A percentile compares a stretch with the other conserved stretches of the same genome.
Conservation (phyloP, 2,888 invertebrate species). For the Chaetoderma sp. region DNA sequence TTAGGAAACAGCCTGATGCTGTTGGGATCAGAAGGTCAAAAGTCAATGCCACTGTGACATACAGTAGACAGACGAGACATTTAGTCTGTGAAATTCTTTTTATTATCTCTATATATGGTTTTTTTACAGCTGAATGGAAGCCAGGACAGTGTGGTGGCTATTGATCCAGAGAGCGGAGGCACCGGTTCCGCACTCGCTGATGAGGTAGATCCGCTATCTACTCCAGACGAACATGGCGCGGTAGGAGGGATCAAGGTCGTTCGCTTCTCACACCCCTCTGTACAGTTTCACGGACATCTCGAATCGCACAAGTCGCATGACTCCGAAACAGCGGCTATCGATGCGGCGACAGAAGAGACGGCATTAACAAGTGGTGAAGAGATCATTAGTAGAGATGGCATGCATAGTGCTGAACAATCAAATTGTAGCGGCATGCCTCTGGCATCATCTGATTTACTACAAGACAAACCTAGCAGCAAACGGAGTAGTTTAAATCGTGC, state of each 20-base stretch:
- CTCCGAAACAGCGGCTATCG: no score
- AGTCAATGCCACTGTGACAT: no score
- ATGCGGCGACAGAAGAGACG: neutral
- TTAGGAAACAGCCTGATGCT: no score
- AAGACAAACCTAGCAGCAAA: no score
- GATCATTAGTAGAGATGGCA: conserved; percentile 32
- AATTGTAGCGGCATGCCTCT: conserved; percentile 25
- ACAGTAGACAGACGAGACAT: no score
- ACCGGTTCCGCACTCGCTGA: conserved; percentile 44
- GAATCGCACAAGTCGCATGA: conserved; percentile 37
- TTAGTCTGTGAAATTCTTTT: neutral
- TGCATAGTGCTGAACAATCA: conserved; percentile 34
- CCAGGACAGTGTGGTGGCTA: conserved; percentile 54
- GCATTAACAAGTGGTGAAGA: conserved; percentile 20
- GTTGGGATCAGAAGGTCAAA: no score
- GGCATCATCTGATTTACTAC: no score
- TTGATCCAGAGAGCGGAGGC: conserved; percentile 50
- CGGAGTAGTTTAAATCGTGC: no score
- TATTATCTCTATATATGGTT: neutral
- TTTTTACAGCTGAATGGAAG: conserved; percentile 52
- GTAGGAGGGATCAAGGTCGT: conserved; percentile 52
- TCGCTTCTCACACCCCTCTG: conserved; percentile 47
- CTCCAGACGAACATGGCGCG: conserved; percentile 50
- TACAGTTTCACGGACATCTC: conserved; percentile 39
- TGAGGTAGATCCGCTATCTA: conserved; percentile 48